Evolutionary conservation across 2,797 vertebrate genomes (phyloP), one percentile per base, ranked within the genome.

Genomic region (Falco cherrug): DNA sequence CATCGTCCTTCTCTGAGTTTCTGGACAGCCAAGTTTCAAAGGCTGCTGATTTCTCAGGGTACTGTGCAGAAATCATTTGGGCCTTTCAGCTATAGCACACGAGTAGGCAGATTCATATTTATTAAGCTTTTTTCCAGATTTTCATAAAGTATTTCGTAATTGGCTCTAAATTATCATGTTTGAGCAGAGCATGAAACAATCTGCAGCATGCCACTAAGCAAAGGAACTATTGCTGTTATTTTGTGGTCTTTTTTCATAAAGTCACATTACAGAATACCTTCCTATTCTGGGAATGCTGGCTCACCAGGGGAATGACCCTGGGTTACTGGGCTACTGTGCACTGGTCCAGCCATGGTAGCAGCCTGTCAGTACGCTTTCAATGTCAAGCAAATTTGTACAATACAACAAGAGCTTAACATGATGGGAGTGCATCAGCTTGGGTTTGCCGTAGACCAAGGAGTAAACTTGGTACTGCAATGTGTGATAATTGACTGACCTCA

Each of bases 141-240:
- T 87, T 91, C 64, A 54, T 77, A 13, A 91, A 92, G 33, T 75
- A 54, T 91, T 89, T 89, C 68, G 71, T 94, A 95, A 94, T 94
- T 94, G 87, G 53, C 75, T 91, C 6, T 0, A 75, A 94, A 80
- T 96, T 84, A 68, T 50, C 79, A 85, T 50, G 64, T 64, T 75
- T 71, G 91, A 96, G 24, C 68, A 92, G 78, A 96, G 64, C 92
- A 69, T 94, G 69, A 93, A 95, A 84, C 3, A 0, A 63, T 87
- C n/a, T 47, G 45, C 61, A 77, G 53, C 31, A 33, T 85, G 61
- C 60, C 64, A 43, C 68, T 71, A 71, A 92, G 91, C 96, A 95
- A 85, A 92, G 75, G 56, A 64, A 24, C 50, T 75, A 6, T 88
- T 86, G 74, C 59, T 91, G 73, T 69, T 92, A 71, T 57, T 81